Evolutionary conservation across 2,888 invertebrate genomes (phyloP), one percentile per base, ranked within the genome.

Genomic region (Girardia tigrina): DNA sequence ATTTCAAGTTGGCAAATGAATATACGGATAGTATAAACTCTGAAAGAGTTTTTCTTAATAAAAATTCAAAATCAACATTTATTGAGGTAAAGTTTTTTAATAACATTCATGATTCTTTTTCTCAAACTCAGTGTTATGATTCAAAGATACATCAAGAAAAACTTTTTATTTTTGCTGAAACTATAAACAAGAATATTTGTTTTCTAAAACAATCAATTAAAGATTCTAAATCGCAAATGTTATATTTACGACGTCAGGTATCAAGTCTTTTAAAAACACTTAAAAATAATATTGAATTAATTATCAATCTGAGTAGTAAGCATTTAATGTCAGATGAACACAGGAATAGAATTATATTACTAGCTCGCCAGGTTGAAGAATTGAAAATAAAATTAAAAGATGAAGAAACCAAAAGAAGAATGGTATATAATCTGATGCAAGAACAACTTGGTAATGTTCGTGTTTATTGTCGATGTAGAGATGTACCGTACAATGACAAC

Each of bases 391-490:
- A 56, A 56, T 56, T 56, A 56, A 56, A 56, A 56, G 56, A 56
- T 20, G 56, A 56, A 56, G 56, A 56, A 56, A 56, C 56, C 20
- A 56, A 56, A 56, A 56, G 56, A n/a, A 4, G 56, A 56, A 56
- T 16, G n/a, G 56, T 56, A 20, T 56, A 56, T 23, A 56, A 56
- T n/a, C n/a, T 56, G n/a, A 29, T 72, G 72, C 72, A 72, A 42
- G 72, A 72, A 23, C 72, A 72, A 28, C 20, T 72, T 6, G 72
- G 72, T 23, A 72, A 72, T 23, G 42, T 72, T 4, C 26, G 72
- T 4, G 72, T 72, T 72, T 72, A 72, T 42, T 72, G 72, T 72
- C 20, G 72, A 29, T 72, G 72, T 42, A 72, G 56, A 56, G 56
- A 56, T n/a, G 23, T 56, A 20, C 56, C 56, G 20, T 23, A 56